Evolutionary conservation across 2,113 vertebrate species (phyloP).

Genomic region (Melanocharis versteri): DNA sequence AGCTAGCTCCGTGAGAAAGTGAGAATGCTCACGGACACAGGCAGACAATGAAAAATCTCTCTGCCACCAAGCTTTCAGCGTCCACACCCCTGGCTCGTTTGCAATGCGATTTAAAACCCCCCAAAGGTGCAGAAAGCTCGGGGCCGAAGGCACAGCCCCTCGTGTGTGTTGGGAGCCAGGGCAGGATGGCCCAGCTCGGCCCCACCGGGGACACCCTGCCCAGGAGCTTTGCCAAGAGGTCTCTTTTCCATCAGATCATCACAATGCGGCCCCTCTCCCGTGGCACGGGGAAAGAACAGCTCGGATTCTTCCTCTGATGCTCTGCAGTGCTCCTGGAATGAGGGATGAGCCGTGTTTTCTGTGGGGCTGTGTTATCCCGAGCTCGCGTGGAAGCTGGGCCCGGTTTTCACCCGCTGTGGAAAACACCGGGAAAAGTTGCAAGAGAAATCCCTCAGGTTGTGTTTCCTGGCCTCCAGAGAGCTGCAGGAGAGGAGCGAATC

Average conservation of each 20-base stretch:
- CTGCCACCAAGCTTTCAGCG: too few species aligned
- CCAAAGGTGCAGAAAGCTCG: constrained; percentile 6
- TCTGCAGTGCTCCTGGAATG: not conserved
- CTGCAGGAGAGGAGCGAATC: not conserved
- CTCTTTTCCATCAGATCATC: not conserved
- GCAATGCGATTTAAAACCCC: not conserved
- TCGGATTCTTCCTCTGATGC: not conserved
- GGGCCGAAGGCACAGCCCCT: not conserved
- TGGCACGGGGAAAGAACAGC: constrained; percentile 25
- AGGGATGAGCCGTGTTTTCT: not conserved
- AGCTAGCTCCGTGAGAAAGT: too few species aligned
- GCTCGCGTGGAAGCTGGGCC: not conserved
- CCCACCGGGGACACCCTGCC: not conserved
- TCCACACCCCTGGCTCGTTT: constrained; percentile 4
- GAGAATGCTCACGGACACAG: too few species aligned
- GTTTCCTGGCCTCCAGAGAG: not conserved
- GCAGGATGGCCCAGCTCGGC: not conserved
- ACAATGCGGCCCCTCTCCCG: not conserved
- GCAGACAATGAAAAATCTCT: too few species aligned
- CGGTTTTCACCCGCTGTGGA: not conserved
- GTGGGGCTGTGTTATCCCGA: not conserved
- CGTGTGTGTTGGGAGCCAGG: not conserved
- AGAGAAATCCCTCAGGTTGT: not conserved
- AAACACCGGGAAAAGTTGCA: not conserved
- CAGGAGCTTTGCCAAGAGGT: not conserved